Evolutionary conservation across 2,113 vertebrate genomes (phyloP), one percentile per base, ranked within the genome.

Genomic region (Bambusicola thoracicus): DNA sequence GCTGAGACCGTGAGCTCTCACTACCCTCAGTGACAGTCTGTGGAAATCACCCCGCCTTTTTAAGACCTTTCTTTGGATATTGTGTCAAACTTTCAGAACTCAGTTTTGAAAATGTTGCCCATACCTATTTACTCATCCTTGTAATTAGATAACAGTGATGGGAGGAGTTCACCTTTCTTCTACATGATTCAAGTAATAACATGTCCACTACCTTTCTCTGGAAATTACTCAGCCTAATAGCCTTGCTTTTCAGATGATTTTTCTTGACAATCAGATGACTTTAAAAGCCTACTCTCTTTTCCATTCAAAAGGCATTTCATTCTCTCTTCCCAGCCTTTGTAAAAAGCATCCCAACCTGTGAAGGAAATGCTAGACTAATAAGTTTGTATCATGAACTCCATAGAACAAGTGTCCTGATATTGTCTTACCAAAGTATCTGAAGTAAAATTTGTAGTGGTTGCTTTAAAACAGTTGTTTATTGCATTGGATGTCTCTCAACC

Each of bases 101-200:
- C 41, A 49, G 34, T 53, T 82, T 91, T 93, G 89, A 95, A 94
- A 97, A 91, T 83, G 82, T 95, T 94, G 85, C 91, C 89, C 59
- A 92, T 95, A 90, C 87, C 85, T 94, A 96, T 96, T 92, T 94
- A 95, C 76, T 97, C 93, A 97, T 91, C 94, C 94, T 94, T 95
- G 82, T 96, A 96, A 97, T 96, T 95, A 96, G 96, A 95, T 95
- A 96, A 95, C 94, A 97, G 95, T 61, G 30, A 95, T 91, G 93
- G 95, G 96, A 94, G 93, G 90, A 93, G 91, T 90, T 91, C 63
- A 65, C 94, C 89, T 90, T 86, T 91, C 79, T 92, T 93, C 78
- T 68, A 81, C 73, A 67, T 17, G 34, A 67, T 55, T 97, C 94
- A 91, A 95, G 95, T 95, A 91, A 88, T 36, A 68, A n/a, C 94